Conservation (phyloP, 2,888 invertebrate species). For the Eucriotettix oculatus region DNA sequence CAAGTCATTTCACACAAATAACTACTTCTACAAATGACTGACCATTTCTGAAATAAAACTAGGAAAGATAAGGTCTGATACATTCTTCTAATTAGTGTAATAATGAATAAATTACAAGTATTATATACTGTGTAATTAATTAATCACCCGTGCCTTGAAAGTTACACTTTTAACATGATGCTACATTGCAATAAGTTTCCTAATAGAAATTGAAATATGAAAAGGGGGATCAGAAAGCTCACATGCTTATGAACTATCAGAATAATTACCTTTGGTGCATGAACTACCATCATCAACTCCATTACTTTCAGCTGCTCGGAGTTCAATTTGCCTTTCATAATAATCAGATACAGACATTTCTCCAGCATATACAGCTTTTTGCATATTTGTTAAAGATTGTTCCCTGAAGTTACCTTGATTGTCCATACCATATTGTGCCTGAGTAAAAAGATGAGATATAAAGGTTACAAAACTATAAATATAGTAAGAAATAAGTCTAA, state of each 20-base stretch:
- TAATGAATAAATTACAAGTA: no score
- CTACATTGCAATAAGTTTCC: no score
- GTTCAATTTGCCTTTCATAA: constrained; percentile 62
- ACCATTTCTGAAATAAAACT: no score
- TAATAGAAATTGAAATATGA: no score
- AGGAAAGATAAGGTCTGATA: no score
- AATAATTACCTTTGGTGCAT: constrained; percentile 51
- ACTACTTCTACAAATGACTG: no score
- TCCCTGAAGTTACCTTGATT: constrained; percentile 66
- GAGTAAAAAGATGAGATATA: constrained; percentile 6
- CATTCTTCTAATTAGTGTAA: no score
- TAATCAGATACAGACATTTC: constrained; percentile 73
- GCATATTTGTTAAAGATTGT: constrained; percentile 62
- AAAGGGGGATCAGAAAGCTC: not conserved
- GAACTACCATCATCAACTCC: constrained; percentile 72
- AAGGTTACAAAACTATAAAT: not conserved
- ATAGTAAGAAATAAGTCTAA: not conserved
- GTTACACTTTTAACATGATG: no score
- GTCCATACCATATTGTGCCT: constrained; percentile 81
- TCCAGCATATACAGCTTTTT: constrained; percentile 66
- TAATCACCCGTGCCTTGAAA: no score
- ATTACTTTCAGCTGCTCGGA: constrained; percentile 55
- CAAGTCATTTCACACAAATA: no score
- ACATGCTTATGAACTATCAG: not conserved
- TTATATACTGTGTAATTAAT: no score